A percentile compares a stretch with the other conserved stretches of the same genome.
Evolutionary conservation across 1,140 invertebrate species (phyloP).

Genomic region (Spodoptera frugiperda): DNA sequence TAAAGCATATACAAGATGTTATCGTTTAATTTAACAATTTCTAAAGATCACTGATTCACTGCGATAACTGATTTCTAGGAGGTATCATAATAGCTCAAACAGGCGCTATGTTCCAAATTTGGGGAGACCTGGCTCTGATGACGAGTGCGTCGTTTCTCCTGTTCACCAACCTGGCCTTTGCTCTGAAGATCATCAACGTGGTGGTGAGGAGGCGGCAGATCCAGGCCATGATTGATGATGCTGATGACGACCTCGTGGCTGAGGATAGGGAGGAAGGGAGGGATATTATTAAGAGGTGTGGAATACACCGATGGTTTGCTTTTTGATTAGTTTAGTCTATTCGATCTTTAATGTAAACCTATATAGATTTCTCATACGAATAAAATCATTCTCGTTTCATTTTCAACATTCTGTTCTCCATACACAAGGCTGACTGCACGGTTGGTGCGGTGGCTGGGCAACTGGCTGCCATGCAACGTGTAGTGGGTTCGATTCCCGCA

Average conservation of each 20-base stretch:
- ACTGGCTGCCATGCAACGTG: too few relatives aligned
- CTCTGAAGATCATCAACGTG: conserved; percentile 73
- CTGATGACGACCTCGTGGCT: conserved; percentile 57
- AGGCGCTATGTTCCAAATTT: conserved; percentile 73
- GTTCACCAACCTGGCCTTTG: conserved; percentile 80
- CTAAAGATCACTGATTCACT: too few relatives aligned
- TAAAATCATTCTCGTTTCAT: too few relatives aligned
- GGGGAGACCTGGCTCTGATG: conserved; percentile 81
- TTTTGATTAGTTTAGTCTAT: too few relatives aligned
- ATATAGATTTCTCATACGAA: too few relatives aligned
- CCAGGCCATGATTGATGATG: conserved; percentile 60
- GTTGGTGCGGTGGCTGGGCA: too few relatives aligned
- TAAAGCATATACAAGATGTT: too few relatives aligned
- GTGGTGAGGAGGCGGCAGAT: conserved; percentile 59
- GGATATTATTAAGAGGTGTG: conserved; percentile 68
- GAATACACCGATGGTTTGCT: neutral
- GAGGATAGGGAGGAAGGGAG: conserved; percentile 58
- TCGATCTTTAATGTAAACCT: too few relatives aligned
- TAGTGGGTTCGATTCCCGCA: too few relatives aligned
- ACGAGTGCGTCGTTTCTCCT: conserved; percentile 78
- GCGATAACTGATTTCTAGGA: conserved; percentile 18
- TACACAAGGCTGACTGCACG: too few relatives aligned
- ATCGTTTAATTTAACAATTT: too few relatives aligned
- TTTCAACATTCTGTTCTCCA: too few relatives aligned
- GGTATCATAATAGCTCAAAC: conserved; percentile 63